These are phyloP conservation scores for Tretioscincus oriximinensis DNA, from an alignment of 2,113 vertebrate genomes.

Conservation along the genomic window DNA sequence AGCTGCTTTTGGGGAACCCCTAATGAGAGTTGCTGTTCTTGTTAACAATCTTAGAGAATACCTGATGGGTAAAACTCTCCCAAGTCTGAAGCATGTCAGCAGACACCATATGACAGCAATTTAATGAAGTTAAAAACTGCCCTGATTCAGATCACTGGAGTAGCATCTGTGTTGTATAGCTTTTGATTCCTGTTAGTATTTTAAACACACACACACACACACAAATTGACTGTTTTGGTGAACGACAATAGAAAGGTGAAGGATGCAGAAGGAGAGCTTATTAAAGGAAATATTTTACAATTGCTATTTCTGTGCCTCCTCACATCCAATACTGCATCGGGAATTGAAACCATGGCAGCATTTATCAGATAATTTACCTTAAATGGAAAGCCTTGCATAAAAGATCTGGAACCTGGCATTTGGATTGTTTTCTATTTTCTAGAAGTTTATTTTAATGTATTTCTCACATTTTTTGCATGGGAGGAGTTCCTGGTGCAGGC, in stretches of 20 bases:
- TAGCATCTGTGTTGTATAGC: conserved; percentile 59
- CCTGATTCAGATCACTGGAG: conserved; percentile 76
- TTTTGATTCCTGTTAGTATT: conserved; percentile 62
- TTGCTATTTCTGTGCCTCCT: conserved; percentile 48
- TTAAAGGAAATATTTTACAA: conserved; percentile 60
- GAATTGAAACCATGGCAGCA: conserved; percentile 48
- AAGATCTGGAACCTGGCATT: conserved; percentile 37
- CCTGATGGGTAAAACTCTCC: conserved; percentile 91
- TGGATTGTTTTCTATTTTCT: conserved; percentile 19
- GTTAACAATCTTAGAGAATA: conserved; percentile 94
- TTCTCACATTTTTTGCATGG: not conserved
- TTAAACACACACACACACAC: conserved; percentile 25
- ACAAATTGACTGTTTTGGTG: conserved; percentile 49
- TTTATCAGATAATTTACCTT: conserved; percentile 53
- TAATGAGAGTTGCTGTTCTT: conserved; percentile 92
- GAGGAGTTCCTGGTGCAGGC: too few species aligned
- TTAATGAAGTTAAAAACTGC: conserved; percentile 97
- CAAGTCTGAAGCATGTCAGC: conserved; percentile 90
- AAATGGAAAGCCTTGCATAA: conserved; percentile 35
- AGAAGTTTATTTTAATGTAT: conserved; percentile 4
- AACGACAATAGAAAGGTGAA: conserved; percentile 65
- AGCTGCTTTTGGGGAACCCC: conserved; percentile 90
- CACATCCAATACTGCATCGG: conserved; percentile 49
- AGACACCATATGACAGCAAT: conserved; percentile 88
- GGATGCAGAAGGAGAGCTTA: conserved; percentile 56